phyloP scores from a whole-genome alignment of 2,888 invertebrate genomes.

The Tricholauxania praeusta region DNA sequence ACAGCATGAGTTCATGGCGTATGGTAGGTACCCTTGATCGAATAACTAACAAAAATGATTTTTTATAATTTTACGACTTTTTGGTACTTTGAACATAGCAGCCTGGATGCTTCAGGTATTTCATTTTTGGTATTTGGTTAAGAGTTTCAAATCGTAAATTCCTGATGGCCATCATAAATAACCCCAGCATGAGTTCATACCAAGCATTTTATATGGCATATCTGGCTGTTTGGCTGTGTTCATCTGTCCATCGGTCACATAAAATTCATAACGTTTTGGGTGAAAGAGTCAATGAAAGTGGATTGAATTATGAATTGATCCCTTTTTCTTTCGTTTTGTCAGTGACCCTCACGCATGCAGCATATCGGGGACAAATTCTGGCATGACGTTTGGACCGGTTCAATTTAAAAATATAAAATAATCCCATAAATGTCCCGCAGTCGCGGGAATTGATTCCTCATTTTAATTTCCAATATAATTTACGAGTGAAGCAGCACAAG shows the following conservation, averaged over 20 bases:
- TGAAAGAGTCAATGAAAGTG: constrained; percentile 48
- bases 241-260: constrained; percentile 28
- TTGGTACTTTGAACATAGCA: constrained; percentile 9
- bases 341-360: background rate
- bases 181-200: constrained; percentile 44
- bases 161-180: constrained; percentile 64
- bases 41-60: constrained; percentile 24
- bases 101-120: constrained; percentile 22
- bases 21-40: background rate
- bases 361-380: constrained; percentile 14
- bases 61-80: constrained; percentile 55
- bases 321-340: background rate
- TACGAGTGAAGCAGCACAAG: background rate
- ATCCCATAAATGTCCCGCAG: constrained; percentile 33
- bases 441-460: constrained; percentile 28
- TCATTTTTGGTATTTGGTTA: constrained; percentile 4
- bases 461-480: constrained; percentile 13
- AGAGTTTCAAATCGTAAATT: constrained; percentile 56
- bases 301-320: background rate
- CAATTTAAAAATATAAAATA: constrained; percentile 18
- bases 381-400: constrained; percentile 9
- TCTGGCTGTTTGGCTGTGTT: background rate
- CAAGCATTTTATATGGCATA: constrained; percentile 17
- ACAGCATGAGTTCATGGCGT: constrained; percentile 52
- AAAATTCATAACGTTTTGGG: constrained; percentile 44